Percentiles rank a stretch among this genome's conserved stretches.
Evolutionary conservation across 2,888 invertebrate genomes (phyloP).

Genomic region (Andrena dorsata): DNA sequence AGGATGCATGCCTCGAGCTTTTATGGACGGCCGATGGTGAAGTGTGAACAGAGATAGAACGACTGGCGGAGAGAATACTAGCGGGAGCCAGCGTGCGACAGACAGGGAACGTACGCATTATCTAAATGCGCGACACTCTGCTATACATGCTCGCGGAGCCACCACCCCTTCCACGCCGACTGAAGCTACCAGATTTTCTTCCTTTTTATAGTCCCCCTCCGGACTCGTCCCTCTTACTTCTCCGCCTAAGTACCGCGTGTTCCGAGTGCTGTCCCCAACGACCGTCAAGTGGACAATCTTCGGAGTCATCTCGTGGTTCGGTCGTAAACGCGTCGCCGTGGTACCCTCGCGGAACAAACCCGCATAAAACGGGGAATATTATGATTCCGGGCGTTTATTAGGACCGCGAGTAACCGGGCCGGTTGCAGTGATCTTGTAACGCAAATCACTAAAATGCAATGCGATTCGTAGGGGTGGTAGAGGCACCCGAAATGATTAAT

Average conservation of each 20-base stretch:
- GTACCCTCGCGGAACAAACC: slow-evolving; percentile 45
- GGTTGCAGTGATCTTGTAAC: background rate
- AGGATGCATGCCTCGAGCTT: slow-evolving; percentile 83
- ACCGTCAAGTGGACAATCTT: slow-evolving; percentile 73
- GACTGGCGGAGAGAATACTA: slow-evolving; percentile 64
- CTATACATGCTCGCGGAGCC: slow-evolving; percentile 55
- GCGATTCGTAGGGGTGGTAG: background rate
- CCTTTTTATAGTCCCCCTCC: slow-evolving; percentile 19
- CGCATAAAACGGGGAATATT: background rate
- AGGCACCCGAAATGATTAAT: background rate
- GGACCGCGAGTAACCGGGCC: background rate
- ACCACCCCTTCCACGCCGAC: slow-evolving; percentile 34
- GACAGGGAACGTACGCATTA: slow-evolving; percentile 78
- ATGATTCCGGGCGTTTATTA: background rate
- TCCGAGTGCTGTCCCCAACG: slow-evolving; percentile 66
- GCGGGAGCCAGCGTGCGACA: slow-evolving; percentile 43
- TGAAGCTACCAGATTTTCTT: slow-evolving; percentile 58
- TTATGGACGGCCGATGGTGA: slow-evolving; percentile 75
- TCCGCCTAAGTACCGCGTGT: slow-evolving; percentile 56
- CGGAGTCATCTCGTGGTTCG: slow-evolving; percentile 39
- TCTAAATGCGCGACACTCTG: slow-evolving; percentile 83
- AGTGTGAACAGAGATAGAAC: slow-evolving; percentile 70
- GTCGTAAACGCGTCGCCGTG: slow-evolving; percentile 55
- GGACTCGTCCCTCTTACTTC: slow-evolving; percentile 39
- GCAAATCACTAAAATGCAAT: background rate